Percentiles rank a stretch among this genome's conserved stretches.
These are phyloP conservation scores for Leucoraja ocellata DNA, from an alignment of 2,797 vertebrate genomes.

Conservation along the genomic window DNA sequence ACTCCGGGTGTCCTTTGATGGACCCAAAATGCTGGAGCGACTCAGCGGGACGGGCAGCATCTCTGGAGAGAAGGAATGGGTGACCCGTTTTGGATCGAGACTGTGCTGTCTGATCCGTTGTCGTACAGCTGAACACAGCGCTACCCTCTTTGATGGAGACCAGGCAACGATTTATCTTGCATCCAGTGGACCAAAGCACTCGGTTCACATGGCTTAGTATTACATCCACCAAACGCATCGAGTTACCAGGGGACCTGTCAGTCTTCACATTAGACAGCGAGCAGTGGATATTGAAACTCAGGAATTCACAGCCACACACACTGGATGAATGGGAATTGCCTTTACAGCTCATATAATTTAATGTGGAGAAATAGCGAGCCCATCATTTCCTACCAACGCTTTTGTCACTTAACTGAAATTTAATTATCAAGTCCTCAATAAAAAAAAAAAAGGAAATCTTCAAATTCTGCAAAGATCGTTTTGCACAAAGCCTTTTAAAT, in stretches of 20 bases:
- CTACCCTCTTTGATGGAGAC: background rate
- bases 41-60: no score
- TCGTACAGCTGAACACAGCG: no score
- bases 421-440: slow-evolving; percentile 59
- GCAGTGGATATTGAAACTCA: background rate
- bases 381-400: slow-evolving; percentile 57
- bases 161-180: background rate
- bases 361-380: slow-evolving; percentile 57
- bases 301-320: background rate
- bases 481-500: slow-evolving; percentile 22
- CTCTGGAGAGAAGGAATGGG: no score
- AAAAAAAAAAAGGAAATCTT: slow-evolving; percentile 43
- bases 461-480: slow-evolving; percentile 11
- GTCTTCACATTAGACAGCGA: background rate
- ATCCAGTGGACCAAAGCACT: background rate
- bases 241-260: background rate
- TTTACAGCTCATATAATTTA: slow-evolving; percentile 55
- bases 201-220: background rate
- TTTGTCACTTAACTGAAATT: slow-evolving; percentile 51
- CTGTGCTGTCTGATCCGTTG: background rate
- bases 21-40: no score
- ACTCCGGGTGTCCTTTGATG: no score
- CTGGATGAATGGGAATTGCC: slow-evolving; percentile 23
- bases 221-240: background rate
- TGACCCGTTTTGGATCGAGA: no score